These are phyloP conservation scores for Calvadosia cruxmelitensis DNA, from an alignment of 30 jellyfish, hydroid and myxozoan genomes.

Conservation along the genomic window DNA sequence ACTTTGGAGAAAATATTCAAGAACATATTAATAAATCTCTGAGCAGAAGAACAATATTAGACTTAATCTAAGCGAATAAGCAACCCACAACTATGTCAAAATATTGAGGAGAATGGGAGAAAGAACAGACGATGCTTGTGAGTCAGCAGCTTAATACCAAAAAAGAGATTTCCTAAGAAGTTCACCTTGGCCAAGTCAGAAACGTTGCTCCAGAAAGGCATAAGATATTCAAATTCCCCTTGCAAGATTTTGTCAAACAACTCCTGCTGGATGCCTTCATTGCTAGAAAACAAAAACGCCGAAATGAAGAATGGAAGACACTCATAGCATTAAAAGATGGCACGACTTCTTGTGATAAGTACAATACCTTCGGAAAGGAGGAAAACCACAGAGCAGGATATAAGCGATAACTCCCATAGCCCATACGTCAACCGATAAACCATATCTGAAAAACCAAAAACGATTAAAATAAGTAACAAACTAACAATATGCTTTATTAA, in stretches of 20 bases:
- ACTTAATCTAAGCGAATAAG: too few species aligned
- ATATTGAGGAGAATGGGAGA: too few species aligned
- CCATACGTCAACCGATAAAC: slow-evolving; percentile 86
- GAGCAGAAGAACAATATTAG: too few species aligned
- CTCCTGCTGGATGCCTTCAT: slow-evolving; percentile 85
- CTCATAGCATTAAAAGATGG: not conserved
- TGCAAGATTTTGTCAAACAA: slow-evolving; percentile 77
- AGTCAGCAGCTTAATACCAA: not conserved
- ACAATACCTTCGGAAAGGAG: slow-evolving; percentile 86
- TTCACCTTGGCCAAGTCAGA: slow-evolving; percentile 80
- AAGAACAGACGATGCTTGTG: too few species aligned
- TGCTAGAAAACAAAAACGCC: slow-evolving; percentile 21
- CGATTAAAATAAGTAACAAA: not conserved
- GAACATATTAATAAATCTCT: too few species aligned
- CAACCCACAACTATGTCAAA: too few species aligned
- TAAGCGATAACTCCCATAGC: slow-evolving; percentile 86
- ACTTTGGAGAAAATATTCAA: too few species aligned
- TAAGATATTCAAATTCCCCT: slow-evolving; percentile 74
- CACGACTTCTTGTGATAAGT: not conserved
- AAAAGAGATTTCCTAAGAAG: not conserved
- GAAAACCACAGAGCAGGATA: slow-evolving; percentile 84
- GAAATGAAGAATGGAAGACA: not conserved
- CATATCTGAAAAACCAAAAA: slow-evolving; percentile 34
- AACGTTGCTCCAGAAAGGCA: slow-evolving; percentile 89
- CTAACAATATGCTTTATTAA: too few species aligned